These are phyloP conservation scores for Melikaiella ostensackeni DNA, from an alignment of 2,888 invertebrate species.

Conservation along the genomic window DNA sequence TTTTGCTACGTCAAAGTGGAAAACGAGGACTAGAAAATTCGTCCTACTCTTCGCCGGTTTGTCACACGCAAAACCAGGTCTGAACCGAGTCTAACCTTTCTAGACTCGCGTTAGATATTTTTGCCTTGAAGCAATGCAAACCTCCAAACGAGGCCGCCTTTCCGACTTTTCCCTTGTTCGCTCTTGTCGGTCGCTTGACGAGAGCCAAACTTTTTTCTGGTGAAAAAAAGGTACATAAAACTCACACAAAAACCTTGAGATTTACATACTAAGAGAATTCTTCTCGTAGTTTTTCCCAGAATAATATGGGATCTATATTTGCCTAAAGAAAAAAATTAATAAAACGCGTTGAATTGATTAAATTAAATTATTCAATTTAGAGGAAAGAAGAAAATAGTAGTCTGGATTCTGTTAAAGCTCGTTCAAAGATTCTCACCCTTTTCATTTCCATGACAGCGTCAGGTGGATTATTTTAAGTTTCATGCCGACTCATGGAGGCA, in stretches of 20 bases:
- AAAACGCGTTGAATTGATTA: too few species aligned
- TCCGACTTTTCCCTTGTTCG: conserved; percentile 35
- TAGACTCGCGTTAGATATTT: conserved; percentile 35
- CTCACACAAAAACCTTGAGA: conserved; percentile 10
- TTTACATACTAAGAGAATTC: not conserved
- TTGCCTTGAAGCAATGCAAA: conserved; percentile 4
- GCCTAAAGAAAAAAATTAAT: too few species aligned
- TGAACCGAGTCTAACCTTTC: conserved; percentile 40
- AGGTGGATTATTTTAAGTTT: not conserved
- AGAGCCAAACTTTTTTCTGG: conserved; percentile 44
- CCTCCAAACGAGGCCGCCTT: conserved; percentile 38
- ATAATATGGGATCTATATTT: not conserved
- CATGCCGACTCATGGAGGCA: not conserved
- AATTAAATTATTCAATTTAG: too few species aligned
- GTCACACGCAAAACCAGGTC: conserved; percentile 40
- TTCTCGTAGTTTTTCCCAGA: not conserved
- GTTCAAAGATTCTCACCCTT: not conserved
- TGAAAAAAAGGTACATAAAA: conserved; percentile 23
- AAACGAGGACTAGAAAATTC: conserved; percentile 15
- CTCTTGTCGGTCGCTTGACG: conserved; percentile 47
- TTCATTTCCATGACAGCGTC: conserved; percentile 1
- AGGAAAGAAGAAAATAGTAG: not conserved
- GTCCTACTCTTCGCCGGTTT: conserved; percentile 20
- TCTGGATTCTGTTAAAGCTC: not conserved
- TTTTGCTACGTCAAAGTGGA: not conserved